Percentiles rank a stretch among this genome's conserved stretches.
Evolutionary conservation across 2,888 invertebrate species (phyloP).

Genomic region (Nomada flava): DNA sequence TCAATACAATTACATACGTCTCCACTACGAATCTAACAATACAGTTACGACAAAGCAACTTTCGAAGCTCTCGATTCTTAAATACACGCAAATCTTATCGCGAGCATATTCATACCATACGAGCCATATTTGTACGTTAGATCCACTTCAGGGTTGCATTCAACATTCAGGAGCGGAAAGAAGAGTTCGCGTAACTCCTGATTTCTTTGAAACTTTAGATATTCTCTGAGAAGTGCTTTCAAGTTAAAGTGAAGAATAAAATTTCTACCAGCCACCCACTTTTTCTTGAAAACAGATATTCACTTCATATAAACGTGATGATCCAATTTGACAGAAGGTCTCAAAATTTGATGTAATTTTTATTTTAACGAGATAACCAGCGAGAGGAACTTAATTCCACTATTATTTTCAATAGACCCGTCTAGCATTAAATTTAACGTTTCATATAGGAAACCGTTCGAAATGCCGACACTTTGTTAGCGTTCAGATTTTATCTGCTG

Average conservation of each 20-base stretch:
- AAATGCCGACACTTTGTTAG: no score
- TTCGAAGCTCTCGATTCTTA: background rate
- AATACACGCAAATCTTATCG: background rate
- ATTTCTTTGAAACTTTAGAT: conserved; percentile 11
- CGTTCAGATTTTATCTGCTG: background rate
- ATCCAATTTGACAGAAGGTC: no score
- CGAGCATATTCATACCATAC: background rate
- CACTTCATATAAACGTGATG: no score
- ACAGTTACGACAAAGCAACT: background rate
- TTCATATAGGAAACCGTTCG: background rate
- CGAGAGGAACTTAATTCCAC: background rate
- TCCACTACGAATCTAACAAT: background rate
- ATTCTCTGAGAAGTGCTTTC: background rate
- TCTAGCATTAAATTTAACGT: background rate
- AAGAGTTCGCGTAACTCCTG: background rate
- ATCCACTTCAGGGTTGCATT: conserved; percentile 5
- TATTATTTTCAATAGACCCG: background rate
- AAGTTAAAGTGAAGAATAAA: background rate
- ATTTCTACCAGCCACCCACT: background rate
- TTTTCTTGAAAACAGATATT: background rate
- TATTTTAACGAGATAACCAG: no score
- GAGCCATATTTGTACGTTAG: background rate
- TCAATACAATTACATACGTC: background rate
- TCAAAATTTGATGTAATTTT: no score
- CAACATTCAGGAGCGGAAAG: background rate